A percentile compares a stretch with the other conserved stretches of the same genome.
phyloP scores from a whole-genome alignment of 2,113 vertebrate genomes.

The Urocynchramus pylzowi region DNA sequence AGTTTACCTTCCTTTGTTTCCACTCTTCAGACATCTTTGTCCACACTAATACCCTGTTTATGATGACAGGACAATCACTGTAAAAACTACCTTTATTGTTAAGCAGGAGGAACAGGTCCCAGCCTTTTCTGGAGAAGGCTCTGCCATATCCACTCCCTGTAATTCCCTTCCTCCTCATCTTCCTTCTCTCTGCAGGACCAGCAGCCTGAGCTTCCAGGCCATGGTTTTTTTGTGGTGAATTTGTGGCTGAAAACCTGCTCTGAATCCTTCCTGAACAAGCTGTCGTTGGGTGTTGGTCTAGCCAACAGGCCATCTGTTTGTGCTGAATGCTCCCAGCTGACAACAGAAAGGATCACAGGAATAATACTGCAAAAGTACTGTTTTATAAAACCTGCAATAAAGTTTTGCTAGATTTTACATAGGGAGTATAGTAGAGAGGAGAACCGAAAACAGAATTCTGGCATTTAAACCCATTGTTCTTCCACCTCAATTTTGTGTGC shows the following conservation, averaged over 20 bases:
- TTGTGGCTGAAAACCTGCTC: not conserved
- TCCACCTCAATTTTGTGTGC: not conserved
- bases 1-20: not conserved
- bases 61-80: accelerated
- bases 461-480: accelerated
- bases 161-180: not conserved
- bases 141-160: not conserved
- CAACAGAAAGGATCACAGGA: not conserved
- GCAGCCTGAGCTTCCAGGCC: not conserved
- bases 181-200: not conserved
- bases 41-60: not conserved
- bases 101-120: not conserved
- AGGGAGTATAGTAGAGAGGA: not conserved
- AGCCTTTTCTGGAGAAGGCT: not conserved
- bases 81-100: not conserved
- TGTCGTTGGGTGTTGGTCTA: not conserved
- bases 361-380: not conserved
- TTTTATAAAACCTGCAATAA: not conserved
- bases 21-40: not conserved
- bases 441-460: not conserved
- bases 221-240: not conserved
- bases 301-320: not conserved
- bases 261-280: not conserved
- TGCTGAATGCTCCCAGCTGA: not conserved
- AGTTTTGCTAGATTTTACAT: not conserved